Conservation (phyloP, 2,888 invertebrate species). For the Pristionchus japonicus region DNA sequence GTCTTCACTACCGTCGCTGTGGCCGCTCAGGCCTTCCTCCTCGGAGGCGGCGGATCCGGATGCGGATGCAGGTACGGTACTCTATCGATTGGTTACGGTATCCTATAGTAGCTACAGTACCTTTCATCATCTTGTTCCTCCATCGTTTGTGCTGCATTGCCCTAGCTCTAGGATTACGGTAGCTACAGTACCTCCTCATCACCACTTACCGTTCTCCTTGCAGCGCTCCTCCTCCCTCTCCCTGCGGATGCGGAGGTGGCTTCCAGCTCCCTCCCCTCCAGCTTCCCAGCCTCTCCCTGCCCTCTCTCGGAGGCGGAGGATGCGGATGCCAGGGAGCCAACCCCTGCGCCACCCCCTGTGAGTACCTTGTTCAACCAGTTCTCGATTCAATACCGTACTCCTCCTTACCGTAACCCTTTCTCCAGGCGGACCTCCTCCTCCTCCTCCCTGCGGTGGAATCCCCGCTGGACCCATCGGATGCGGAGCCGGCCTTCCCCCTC, state of each 20-base stretch:
- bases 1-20: neutral
- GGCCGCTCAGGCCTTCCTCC: slow-evolving; percentile 42
- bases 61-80: slow-evolving; percentile 29
- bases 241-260: neutral
- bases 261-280: slow-evolving; percentile 45
- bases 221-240: slow-evolving; percentile 36
- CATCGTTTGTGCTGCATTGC: neutral
- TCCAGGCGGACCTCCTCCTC: slow-evolving; percentile 42
- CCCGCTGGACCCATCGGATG: slow-evolving; percentile 30
- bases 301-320: slow-evolving; percentile 32
- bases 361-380: neutral
- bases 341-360: slow-evolving; percentile 38
- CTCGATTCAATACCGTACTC: neutral
- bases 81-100: neutral
- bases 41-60: slow-evolving; percentile 28
- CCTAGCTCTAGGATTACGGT: neutral
- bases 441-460: slow-evolving; percentile 31
- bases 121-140: neutral
- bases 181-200: neutral
- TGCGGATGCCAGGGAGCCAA: slow-evolving; percentile 40
- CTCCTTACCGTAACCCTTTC: neutral
- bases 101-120: neutral
- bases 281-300: slow-evolving; percentile 21
- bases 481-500: slow-evolving; percentile 41
- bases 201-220: too few species aligned